Percentiles rank a stretch among this genome's conserved stretches.
phyloP scores from a whole-genome alignment of 2,113 vertebrate genomes.

The Ia io region DNA sequence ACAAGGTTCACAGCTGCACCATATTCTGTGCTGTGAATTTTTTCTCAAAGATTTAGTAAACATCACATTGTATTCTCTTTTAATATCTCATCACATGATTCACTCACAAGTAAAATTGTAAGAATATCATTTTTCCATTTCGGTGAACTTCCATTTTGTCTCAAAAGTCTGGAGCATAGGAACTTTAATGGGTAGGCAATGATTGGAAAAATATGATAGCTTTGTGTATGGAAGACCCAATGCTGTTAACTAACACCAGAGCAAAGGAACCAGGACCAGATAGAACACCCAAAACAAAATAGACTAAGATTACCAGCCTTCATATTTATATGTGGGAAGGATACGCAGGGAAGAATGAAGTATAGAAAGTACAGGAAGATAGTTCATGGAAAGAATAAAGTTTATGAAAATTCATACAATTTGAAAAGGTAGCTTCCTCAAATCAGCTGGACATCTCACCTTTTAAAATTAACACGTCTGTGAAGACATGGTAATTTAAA shows the following conservation, averaged over 20 bases:
- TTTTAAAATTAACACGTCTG: neutral
- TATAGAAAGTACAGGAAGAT: neutral
- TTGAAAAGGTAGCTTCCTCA: neutral
- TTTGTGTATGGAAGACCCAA: neutral
- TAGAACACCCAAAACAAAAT: neutral
- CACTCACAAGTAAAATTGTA: neutral
- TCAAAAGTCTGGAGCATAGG: neutral
- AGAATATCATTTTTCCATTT: neutral
- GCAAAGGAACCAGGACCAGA: neutral
- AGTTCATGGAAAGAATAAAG: neutral
- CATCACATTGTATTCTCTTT: neutral
- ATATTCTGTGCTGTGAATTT: neutral
- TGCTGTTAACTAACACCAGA: neutral
- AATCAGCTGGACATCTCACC: neutral
- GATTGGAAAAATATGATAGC: neutral
- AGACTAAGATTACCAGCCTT: neutral
- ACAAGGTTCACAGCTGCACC: neutral
- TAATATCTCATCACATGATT: neutral
- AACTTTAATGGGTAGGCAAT: neutral
- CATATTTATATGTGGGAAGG: neutral
- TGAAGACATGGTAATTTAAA: constrained; percentile 38
- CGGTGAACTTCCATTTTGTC: neutral
- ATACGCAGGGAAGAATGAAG: neutral
- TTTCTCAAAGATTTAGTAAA: neutral
- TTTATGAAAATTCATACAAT: neutral